Percentiles rank a stretch among this genome's conserved stretches.
Evolutionary conservation across 1,140 invertebrate genomes (phyloP).

Genomic region (Drosophila grimshawi): DNA sequence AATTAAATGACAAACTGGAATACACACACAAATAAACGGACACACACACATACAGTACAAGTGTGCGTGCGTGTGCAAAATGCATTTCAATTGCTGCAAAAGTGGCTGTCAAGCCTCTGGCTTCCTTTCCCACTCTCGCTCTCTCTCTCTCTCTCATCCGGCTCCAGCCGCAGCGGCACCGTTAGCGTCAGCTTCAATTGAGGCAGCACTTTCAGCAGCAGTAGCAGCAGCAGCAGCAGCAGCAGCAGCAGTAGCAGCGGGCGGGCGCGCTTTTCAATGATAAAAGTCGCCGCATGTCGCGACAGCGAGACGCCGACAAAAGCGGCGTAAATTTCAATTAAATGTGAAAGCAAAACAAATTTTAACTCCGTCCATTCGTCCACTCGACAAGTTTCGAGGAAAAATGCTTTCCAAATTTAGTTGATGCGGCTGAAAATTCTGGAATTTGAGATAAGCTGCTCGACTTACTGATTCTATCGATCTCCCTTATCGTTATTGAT

Average conservation of each 20-base stretch:
- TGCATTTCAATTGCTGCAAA: conserved; percentile 73
- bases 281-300: conserved; percentile 81
- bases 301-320: conserved; percentile 72
- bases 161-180: conserved; percentile 72
- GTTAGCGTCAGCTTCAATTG: conserved; percentile 21
- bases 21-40: conserved; percentile 23
- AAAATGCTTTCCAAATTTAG: conserved; percentile 28
- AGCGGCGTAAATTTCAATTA: conserved; percentile 83
- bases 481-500: no score
- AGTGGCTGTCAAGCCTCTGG: conserved; percentile 63
- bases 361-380: conserved; percentile 55
- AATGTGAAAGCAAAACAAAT: conserved; percentile 83
- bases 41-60: conserved; percentile 17
- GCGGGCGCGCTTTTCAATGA: conserved; percentile 70
- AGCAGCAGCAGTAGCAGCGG: conserved; percentile 45
- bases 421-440: conserved; percentile 9
- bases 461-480: no score
- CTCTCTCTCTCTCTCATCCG: conserved; percentile 1
- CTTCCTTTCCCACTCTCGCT: not conserved
- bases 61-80: conserved; percentile 67
- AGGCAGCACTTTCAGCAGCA: not conserved
- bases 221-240: conserved; percentile 28
- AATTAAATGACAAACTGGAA: conserved; percentile 78
- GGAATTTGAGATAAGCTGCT: no score
- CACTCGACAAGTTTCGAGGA: conserved; percentile 24